Conservation (phyloP, 2,888 invertebrate genomes). For the Selenia dentaria region DNA sequence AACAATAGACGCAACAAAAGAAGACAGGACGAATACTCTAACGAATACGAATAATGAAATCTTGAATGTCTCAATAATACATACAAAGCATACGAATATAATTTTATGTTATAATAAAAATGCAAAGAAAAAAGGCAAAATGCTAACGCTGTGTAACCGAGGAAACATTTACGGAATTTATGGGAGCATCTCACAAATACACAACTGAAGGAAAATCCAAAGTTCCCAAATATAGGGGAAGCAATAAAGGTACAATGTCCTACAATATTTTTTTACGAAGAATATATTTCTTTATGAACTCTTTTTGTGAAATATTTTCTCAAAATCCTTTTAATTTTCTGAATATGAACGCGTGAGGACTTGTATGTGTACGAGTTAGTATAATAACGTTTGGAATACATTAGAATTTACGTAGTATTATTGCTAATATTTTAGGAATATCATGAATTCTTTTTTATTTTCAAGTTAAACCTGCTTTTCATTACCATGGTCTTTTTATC, state of each 20-base stretch:
- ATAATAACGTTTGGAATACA: no score
- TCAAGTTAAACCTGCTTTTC: no score
- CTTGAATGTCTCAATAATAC: constrained; percentile 28
- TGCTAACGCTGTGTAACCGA: constrained; percentile 36
- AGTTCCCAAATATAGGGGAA: constrained; percentile 34
- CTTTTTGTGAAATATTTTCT: constrained; percentile 21
- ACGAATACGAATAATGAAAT: constrained; percentile 35
- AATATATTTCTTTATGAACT: constrained; percentile 29
- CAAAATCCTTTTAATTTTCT: constrained; percentile 28
- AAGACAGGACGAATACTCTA: constrained; percentile 21
- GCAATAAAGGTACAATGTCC: constrained; percentile 38
- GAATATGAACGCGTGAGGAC: neutral
- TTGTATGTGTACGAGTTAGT: no score
- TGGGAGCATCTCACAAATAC: constrained; percentile 33
- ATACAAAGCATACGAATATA: constrained; percentile 29
- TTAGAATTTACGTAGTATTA: no score
- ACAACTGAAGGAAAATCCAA: constrained; percentile 32
- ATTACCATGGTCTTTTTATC: no score
- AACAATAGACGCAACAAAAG: constrained; percentile 25
- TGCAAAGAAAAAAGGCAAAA: constrained; percentile 32
- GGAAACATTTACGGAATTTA: constrained; percentile 40
- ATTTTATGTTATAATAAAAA: constrained; percentile 33
- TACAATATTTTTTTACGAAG: constrained; percentile 37
- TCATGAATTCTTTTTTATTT: no score
- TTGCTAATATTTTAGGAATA: no score